These are phyloP conservation scores for Stenodema calcarata DNA, from an alignment of 2,888 invertebrate species.

Conservation along the genomic window DNA sequence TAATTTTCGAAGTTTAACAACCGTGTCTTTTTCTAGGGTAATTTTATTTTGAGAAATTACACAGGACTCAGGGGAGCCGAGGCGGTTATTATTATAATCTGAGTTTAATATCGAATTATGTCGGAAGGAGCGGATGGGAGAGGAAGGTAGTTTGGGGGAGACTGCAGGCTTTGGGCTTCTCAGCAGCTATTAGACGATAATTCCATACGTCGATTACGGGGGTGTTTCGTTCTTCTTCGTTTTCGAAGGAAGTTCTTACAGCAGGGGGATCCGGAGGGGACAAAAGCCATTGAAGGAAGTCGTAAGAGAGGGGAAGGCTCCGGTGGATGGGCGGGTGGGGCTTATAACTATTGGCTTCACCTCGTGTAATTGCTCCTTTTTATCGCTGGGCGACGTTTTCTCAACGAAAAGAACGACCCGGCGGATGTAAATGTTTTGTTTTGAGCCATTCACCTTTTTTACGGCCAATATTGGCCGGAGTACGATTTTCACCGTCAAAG, in stretches of 20 bases:
- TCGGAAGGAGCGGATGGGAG: constrained; percentile 29
- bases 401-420: not conserved
- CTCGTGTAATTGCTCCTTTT: constrained; percentile 27
- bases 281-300: constrained; percentile 30
- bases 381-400: constrained; percentile 8
- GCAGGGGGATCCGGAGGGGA: constrained; percentile 9
- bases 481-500: no score
- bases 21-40: constrained; percentile 55
- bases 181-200: constrained; percentile 52
- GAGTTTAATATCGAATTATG: constrained; percentile 55
- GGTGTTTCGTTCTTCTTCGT: constrained; percentile 18
- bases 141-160: constrained; percentile 26
- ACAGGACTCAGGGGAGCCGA: constrained; percentile 47
- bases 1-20: constrained; percentile 53
- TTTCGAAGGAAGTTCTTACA: not conserved
- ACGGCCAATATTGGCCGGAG: not conserved
- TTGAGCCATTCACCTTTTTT: not conserved
- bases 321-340: not conserved
- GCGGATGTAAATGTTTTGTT: not conserved
- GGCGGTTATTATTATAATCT: constrained; percentile 56
- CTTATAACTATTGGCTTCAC: not conserved
- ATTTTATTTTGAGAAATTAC: constrained; percentile 56
- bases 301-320: not conserved
- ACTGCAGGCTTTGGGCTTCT: not conserved
- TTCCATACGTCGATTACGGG: constrained; percentile 53